phyloP scores from a whole-genome alignment of 1,140 invertebrate genomes.

The Ylistrum balloti region DNA sequence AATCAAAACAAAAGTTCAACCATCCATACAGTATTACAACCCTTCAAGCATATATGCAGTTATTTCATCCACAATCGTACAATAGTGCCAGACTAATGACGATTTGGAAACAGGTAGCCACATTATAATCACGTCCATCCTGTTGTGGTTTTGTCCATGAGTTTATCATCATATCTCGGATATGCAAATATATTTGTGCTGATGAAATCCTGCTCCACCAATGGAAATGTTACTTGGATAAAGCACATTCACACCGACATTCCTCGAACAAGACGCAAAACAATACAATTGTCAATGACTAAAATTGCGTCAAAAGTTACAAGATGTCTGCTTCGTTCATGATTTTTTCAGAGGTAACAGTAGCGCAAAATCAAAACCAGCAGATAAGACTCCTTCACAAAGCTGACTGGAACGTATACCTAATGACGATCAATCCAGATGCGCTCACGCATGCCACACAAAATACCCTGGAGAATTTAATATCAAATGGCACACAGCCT shows the following conservation, averaged over 20 bases:
- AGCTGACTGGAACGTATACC: neutral
- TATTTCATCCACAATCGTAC: neutral
- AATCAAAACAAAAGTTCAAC: neutral
- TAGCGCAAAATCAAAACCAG: neutral
- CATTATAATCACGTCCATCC: neutral
- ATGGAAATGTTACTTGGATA: neutral
- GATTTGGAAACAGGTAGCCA: neutral
- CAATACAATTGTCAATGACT: neutral
- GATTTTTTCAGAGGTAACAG: neutral
- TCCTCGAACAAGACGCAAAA: neutral
- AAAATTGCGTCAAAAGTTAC: neutral
- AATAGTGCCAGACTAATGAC: neutral
- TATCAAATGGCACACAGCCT: conserved; percentile 6
- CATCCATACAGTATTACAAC: neutral
- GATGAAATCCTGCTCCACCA: neutral
- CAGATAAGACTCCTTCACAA: conserved; percentile 5
- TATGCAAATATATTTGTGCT: neutral
- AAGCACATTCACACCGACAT: neutral
- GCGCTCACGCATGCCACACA: neutral
- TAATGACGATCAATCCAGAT: neutral
- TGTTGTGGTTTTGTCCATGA: neutral
- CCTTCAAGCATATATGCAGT: neutral
- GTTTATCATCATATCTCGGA: neutral
- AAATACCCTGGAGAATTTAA: neutral
- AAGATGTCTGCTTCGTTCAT: neutral